Percentiles rank a stretch among this genome's conserved stretches.
Evolutionary conservation across 2,888 invertebrate genomes (phyloP).

Genomic region (Ichneumon xanthorius): DNA sequence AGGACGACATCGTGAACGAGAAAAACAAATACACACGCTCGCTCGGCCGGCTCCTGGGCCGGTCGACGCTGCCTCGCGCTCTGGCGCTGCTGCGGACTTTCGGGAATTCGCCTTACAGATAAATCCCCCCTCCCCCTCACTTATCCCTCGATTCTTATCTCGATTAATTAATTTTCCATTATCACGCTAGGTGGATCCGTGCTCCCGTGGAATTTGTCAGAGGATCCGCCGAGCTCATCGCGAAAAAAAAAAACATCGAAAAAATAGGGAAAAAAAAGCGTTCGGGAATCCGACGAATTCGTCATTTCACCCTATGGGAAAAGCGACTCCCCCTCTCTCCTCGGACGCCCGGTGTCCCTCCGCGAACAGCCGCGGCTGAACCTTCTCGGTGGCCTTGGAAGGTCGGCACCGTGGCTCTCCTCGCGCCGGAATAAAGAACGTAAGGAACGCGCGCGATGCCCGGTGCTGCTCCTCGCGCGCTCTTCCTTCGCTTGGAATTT

Average conservation of each 20-base stretch:
- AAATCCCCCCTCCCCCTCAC: neutral
- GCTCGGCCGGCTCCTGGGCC: neutral
- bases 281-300: constrained; percentile 63
- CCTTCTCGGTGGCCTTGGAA: constrained; percentile 71
- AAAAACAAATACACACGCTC: constrained; percentile 47
- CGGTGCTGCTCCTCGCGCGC: constrained; percentile 33
- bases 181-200: constrained; percentile 17
- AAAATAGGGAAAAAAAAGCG: constrained; percentile 22
- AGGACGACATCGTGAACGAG: constrained; percentile 59
- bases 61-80: neutral
- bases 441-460: constrained; percentile 46
- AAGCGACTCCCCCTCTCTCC: constrained; percentile 9
- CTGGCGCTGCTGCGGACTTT: constrained; percentile 56
- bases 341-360: neutral
- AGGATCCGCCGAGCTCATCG: neutral
- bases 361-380: constrained; percentile 15
- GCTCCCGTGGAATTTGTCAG: constrained; percentile 63
- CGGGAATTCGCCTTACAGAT: constrained; percentile 26
- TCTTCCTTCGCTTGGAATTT: constrained; percentile 13
- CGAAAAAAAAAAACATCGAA: neutral
- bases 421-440: constrained; percentile 60
- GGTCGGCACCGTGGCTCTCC: constrained; percentile 65
- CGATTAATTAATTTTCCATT: constrained; percentile 62
- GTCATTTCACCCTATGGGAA: constrained; percentile 65
- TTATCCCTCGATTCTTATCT: constrained; percentile 40